A percentile compares a stretch with the other conserved stretches of the same genome.
Evolutionary conservation across 1,140 invertebrate species (phyloP).

Genomic region (Homarus americanus): DNA sequence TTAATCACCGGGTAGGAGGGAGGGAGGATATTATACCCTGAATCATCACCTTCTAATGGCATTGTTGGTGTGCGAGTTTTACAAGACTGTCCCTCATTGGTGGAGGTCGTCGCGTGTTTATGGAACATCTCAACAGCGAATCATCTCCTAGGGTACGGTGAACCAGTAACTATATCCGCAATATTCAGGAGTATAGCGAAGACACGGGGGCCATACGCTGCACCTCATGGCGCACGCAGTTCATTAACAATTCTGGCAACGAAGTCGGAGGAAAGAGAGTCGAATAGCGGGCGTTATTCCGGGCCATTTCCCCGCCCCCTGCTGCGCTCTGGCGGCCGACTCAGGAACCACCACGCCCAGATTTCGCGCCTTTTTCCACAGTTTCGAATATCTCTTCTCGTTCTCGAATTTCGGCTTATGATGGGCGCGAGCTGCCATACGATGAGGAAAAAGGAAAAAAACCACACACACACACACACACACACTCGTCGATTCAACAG

Average conservation of each 20-base stretch:
- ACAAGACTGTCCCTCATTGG: no score
- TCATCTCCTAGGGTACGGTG: no score
- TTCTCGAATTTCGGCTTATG: conserved; percentile 61
- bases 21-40: background rate
- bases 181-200: background rate
- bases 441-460: background rate
- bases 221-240: conserved; percentile 41
- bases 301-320: conserved; percentile 69
- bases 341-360: conserved; percentile 54
- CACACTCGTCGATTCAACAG: no score
- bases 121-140: background rate
- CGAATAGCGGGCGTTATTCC: conserved; percentile 67
- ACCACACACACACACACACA: no score
- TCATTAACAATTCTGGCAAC: conserved; percentile 69
- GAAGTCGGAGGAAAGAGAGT: conserved; percentile 59
- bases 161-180: background rate
- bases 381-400: conserved; percentile 47
- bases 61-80: background rate
- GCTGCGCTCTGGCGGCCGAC: conserved; percentile 70
- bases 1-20: no score
- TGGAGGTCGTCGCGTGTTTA: background rate
- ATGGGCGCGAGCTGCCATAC: background rate
- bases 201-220: background rate
- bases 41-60: background rate
- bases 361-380: conserved; percentile 63